These are phyloP conservation scores for Solen grandis DNA, from an alignment of 1,140 invertebrate genomes.

Conservation along the genomic window DNA sequence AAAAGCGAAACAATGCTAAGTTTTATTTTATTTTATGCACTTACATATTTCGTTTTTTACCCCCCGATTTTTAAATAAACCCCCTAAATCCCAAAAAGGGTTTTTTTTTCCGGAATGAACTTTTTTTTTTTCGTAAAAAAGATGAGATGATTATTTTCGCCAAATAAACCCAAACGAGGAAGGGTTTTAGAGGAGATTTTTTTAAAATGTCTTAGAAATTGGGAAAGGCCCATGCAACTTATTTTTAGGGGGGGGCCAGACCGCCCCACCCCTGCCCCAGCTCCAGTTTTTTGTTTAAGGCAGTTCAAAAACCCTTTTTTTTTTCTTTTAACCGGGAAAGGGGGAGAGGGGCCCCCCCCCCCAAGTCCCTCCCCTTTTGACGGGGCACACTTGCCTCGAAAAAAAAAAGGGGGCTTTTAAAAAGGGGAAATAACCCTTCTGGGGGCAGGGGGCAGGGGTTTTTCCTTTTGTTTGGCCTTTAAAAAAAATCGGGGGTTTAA, in stretches of 20 bases:
- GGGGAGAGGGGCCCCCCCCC: slow-evolving; percentile 91
- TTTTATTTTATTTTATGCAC: no score
- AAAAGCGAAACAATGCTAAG: no score
- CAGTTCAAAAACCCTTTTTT: slow-evolving; percentile 97
- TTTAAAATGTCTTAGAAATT: no score
- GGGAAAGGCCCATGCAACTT: slow-evolving; percentile 49
- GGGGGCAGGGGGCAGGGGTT: slow-evolving; percentile 99
- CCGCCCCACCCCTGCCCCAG: slow-evolving; percentile 98
- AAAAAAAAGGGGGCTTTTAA: slow-evolving; percentile 97
- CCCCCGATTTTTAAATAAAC: no score
- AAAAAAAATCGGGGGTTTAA: no score
- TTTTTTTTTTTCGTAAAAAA: no score
- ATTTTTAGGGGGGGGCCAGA: slow-evolving; percentile 93
- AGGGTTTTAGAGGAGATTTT: no score
- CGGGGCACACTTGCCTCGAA: slow-evolving; percentile 87
- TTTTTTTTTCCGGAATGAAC: no score
- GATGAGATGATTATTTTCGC: no score
- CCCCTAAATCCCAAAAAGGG: no score
- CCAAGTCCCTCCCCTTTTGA: slow-evolving; percentile 84
- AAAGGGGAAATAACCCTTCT: slow-evolving; percentile 98
- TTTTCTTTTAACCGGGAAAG: slow-evolving; percentile 94
- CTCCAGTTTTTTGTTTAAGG: slow-evolving; percentile 98
- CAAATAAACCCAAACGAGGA: no score
- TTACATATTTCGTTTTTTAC: no score
- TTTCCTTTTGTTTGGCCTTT: slow-evolving; percentile 95